A percentile compares a stretch with the other conserved stretches of the same genome.
Conservation (phyloP, 1,140 invertebrate genomes). For the Monomorium pharaonis region DNA sequence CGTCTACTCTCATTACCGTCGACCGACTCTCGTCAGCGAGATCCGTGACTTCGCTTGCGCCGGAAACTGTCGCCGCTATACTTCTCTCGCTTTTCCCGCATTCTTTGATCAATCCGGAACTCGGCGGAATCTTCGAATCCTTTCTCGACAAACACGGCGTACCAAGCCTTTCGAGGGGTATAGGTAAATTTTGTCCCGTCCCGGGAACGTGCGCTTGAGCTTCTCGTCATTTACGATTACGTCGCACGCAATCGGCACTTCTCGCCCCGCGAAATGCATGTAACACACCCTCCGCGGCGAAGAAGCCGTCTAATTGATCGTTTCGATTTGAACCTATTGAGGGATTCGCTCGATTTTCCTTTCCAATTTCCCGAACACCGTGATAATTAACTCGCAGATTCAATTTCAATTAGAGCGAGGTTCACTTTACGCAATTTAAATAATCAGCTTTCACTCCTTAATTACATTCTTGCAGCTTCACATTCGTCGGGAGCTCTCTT, state of each 20-base stretch:
- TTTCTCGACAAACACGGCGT: not conserved
- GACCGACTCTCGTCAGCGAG: not conserved
- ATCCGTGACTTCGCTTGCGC: not conserved
- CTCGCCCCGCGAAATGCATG: not conserved
- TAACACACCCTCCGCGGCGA: not conserved
- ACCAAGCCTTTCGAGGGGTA: not conserved
- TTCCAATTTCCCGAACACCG: constrained; percentile 3
- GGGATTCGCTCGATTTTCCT: not conserved
- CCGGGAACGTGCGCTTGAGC: not conserved
- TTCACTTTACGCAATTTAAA: constrained; percentile 3
- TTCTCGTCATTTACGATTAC: not conserved
- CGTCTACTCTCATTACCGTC: constrained; percentile 26
- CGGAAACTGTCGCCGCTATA: not conserved
- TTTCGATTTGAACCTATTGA: not conserved
- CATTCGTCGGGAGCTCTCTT: not conserved
- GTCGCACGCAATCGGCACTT: not conserved
- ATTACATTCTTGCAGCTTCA: constrained; percentile 30
- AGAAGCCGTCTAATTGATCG: constrained; percentile 15
- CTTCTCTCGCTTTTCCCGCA: not conserved
- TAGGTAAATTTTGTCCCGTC: not conserved
- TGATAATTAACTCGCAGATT: constrained; percentile 38
- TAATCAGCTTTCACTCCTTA: constrained; percentile 20
- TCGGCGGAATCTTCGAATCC: constrained; percentile 1
- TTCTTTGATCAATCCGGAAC: not conserved
- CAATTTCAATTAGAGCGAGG: constrained; percentile 27